A percentile compares a stretch with the other conserved stretches of the same genome.
Conservation (phyloP, 2,888 invertebrate genomes). For the Itoplectis maculator region DNA sequence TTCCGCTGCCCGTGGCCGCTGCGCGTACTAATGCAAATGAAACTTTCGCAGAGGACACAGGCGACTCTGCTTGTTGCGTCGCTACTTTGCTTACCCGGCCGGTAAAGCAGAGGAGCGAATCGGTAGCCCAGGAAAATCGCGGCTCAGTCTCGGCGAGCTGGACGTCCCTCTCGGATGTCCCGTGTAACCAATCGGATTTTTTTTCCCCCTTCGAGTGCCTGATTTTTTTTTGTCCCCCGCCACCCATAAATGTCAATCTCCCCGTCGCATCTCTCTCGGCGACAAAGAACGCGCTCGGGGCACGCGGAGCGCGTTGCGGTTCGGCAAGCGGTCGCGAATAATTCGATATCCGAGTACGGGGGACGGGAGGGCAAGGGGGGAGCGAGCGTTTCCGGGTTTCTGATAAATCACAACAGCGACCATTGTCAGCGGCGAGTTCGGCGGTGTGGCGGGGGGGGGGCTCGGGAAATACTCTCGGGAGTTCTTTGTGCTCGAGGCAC, state of each 20-base stretch:
- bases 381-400: constrained; percentile 59
- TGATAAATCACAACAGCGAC: constrained; percentile 59
- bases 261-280: constrained; percentile 40
- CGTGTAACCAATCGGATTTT: too few species aligned
- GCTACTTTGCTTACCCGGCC: too few species aligned
- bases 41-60: too few species aligned
- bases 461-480: constrained; percentile 50
- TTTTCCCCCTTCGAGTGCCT: constrained; percentile 20
- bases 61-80: too few species aligned
- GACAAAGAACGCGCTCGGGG: constrained; percentile 17
- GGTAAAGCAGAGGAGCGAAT: too few species aligned
- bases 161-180: too few species aligned
- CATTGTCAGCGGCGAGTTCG: constrained; percentile 30
- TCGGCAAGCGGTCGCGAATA: constrained; percentile 51
- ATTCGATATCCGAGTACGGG: constrained; percentile 42
- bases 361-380: constrained; percentile 11
- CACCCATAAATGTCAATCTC: constrained; percentile 45
- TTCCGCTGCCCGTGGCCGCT: too few species aligned
- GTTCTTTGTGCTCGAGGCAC: constrained; percentile 51
- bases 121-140: too few species aligned
- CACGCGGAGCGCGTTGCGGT: constrained; percentile 40
- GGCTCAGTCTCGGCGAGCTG: too few species aligned
- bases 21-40: too few species aligned
- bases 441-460: constrained; percentile 18
- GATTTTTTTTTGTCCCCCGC: constrained; percentile 6